Conservation (phyloP, 2,888 invertebrate species). For the Caenorhabditis imperialis region DNA sequence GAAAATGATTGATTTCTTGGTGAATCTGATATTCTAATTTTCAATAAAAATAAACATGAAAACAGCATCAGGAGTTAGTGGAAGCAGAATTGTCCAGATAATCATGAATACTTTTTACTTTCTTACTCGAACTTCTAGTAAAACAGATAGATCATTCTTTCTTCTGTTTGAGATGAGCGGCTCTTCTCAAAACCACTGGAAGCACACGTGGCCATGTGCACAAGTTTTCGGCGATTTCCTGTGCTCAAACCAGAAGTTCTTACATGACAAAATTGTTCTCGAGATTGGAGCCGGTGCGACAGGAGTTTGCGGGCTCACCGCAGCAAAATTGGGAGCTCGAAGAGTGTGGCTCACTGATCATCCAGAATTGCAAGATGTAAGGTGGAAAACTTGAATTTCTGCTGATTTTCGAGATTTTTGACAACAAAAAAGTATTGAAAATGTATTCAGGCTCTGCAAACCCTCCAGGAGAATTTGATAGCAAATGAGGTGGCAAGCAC, state of each 20-base stretch:
- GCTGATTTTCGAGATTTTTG: background rate
- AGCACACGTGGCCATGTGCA: slow-evolving; percentile 70
- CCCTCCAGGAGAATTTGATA: slow-evolving; percentile 52
- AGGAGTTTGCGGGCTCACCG: slow-evolving; percentile 66
- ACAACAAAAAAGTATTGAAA: background rate
- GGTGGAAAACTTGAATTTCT: slow-evolving; percentile 4
- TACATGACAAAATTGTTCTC: slow-evolving; percentile 55
- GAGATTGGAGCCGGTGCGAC: slow-evolving; percentile 72
- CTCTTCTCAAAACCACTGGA: slow-evolving; percentile 51
- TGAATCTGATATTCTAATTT: background rate
- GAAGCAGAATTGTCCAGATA: too few relatives aligned
- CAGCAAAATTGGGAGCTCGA: slow-evolving; percentile 64
- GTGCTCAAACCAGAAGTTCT: slow-evolving; percentile 36
- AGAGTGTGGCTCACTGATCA: slow-evolving; percentile 68
- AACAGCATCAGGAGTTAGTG: too few relatives aligned
- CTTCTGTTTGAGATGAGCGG: slow-evolving; percentile 8
- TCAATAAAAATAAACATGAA: background rate
- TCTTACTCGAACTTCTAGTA: too few relatives aligned
- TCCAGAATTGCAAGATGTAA: slow-evolving; percentile 25
- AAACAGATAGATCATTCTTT: too few relatives aligned
- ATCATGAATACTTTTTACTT: too few relatives aligned
- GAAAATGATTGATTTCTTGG: too few relatives aligned
- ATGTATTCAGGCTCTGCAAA: slow-evolving; percentile 52
- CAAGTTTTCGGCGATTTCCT: slow-evolving; percentile 64
- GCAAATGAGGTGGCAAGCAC: slow-evolving; percentile 30